Evolutionary conservation across 2,113 vertebrate genomes (phyloP).

Genomic region (Eira barbara): DNA sequence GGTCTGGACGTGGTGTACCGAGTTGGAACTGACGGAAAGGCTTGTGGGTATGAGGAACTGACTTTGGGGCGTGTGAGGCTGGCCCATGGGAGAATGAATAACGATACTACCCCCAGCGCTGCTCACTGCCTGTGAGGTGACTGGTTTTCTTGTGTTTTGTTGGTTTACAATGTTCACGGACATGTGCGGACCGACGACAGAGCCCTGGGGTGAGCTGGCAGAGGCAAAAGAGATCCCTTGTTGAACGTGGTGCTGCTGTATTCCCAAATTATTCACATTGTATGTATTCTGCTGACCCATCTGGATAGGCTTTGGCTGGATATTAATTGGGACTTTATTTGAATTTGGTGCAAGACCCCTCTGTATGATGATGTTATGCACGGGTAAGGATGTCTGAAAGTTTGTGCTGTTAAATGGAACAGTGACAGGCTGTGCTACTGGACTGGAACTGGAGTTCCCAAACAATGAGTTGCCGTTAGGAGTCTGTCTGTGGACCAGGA

Average conservation of each 20-base stretch:
- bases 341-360: conserved; percentile 91
- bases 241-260: conserved; percentile 86
- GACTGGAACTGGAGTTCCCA: conserved; percentile 86
- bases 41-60: conserved; percentile 94
- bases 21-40: conserved; percentile 89
- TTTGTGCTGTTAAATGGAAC: conserved; percentile 95
- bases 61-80: conserved; percentile 88
- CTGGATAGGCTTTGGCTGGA: conserved; percentile 96
- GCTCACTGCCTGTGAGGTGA: conserved; percentile 83
- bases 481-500: conserved; percentile 87
- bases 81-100: conserved; percentile 90
- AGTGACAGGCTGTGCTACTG: conserved; percentile 90
- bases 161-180: conserved; percentile 87
- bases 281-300: conserved; percentile 92
- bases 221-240: conserved; percentile 86
- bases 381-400: conserved; percentile 90
- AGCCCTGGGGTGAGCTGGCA: conserved; percentile 83
- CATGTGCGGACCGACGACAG: conserved; percentile 86
- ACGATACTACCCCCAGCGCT: conserved; percentile 85
- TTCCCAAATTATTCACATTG: conserved; percentile 88
- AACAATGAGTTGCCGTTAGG: conserved; percentile 89
- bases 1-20: conserved; percentile 90
- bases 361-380: conserved; percentile 99
- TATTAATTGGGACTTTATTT: conserved; percentile 90
- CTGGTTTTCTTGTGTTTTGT: conserved; percentile 84